phyloP scores from a whole-genome alignment of 2,113 vertebrate genomes.

The Cariama cristata region DNA sequence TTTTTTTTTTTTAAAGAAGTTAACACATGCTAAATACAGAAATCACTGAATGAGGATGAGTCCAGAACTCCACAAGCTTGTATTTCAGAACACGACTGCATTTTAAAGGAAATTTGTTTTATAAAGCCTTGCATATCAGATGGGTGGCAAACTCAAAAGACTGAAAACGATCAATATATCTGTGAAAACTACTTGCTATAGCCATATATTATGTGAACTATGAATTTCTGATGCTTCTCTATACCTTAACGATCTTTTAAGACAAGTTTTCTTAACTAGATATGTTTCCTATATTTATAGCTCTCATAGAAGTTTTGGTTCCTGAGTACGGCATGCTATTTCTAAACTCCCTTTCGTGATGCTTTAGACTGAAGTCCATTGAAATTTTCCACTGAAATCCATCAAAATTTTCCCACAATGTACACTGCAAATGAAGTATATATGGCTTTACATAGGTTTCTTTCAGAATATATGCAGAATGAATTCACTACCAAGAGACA shows the following conservation, averaged over 20 bases:
- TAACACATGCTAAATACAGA: neutral
- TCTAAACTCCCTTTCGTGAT: neutral
- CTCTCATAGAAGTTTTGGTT: neutral
- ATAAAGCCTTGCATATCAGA: neutral
- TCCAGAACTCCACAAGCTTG: neutral
- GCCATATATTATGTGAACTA: neutral
- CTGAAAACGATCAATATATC: neutral
- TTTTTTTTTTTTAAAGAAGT: neutral
- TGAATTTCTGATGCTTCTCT: neutral
- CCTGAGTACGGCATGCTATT: neutral
- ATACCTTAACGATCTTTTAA: neutral
- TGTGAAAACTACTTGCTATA: neutral
- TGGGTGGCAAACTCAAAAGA: neutral
- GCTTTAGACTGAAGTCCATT: neutral
- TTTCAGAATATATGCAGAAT: neutral
- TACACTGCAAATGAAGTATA: neutral
- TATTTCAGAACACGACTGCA: neutral
- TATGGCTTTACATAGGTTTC: neutral
- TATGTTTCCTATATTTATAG: neutral
- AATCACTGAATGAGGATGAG: neutral
- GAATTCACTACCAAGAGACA: neutral
- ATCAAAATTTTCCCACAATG: neutral
- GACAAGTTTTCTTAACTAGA: neutral
- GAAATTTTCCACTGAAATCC: neutral
- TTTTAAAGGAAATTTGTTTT: neutral